Evolutionary conservation across 1,140 invertebrate species (phyloP), one percentile per base, ranked within the genome.

Genomic region (Trichonephila inaurata): DNA sequence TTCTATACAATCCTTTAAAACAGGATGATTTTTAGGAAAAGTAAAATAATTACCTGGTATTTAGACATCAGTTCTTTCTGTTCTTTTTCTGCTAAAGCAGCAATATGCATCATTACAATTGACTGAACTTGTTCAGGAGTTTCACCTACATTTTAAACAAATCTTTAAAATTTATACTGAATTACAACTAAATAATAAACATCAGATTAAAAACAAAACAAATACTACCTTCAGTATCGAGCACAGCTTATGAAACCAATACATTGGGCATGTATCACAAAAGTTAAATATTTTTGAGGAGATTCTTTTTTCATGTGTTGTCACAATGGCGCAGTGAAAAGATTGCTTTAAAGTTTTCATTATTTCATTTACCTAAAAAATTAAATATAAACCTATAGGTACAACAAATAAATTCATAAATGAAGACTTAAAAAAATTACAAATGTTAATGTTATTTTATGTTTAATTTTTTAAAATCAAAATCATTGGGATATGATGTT

Each of bases 211-310:
- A 44, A 18, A 44, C 4, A 60, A 60, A 86, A 58, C n/a, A 86
- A 86, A 12, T n/a, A 95, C 95, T 94, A 96, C 96, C 97, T 96
- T 99, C 98, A 51, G 99, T 96, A 94, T 99, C 98, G 94, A 97
- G 95, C 98, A 98, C 0, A 99, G 96, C 95, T 98, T 97, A 95
- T 98, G 98, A 95, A 98, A 98, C 98, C 98, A 99, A 24, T 98
- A 96, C 97, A 99, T 98, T 1, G 99, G 99, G 95, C 98, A 99
- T 95, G 98, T 98, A 89, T 99, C 98, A 95, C 96, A 96, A 97
- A 98, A 0, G 19, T 88, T 91, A 19, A 86, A 87, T 66, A 62
- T 89, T 94, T 90, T 95, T 86, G 96, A 96, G 62, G 95, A 88
- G 66, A 94, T 33, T 96, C 95, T 94, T 72, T 94, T 94, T 85